Evolutionary conservation across 2,888 invertebrate species (phyloP).

Genomic region (Leptinotarsa peninsularis): DNA sequence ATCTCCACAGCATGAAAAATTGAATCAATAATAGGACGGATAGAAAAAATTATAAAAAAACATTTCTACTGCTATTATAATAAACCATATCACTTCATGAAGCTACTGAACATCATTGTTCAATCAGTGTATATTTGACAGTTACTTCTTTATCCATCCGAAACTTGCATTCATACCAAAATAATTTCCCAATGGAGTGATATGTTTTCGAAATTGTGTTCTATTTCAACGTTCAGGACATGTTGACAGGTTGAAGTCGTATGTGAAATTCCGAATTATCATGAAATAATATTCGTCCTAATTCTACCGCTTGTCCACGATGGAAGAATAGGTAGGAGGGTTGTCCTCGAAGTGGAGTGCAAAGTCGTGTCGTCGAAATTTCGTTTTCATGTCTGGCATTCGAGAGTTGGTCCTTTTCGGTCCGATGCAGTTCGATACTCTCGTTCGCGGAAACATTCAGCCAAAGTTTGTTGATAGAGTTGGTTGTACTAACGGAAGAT

Average conservation of each 20-base stretch:
- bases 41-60: no score
- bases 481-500: no score
- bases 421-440: neutral
- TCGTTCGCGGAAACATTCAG: neutral
- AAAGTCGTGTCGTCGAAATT: slow-evolving; percentile 2
- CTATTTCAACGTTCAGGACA: neutral
- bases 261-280: slow-evolving; percentile 5
- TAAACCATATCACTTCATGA: no score
- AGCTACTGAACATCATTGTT: neutral
- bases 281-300: neutral
- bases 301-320: slow-evolving; percentile 9
- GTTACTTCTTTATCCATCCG: neutral
- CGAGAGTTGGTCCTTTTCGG: neutral
- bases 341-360: slow-evolving; percentile 10
- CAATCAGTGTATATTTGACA: neutral
- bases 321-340: neutral
- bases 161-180: slow-evolving; percentile 2
- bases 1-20: no score
- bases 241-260: neutral
- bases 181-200: slow-evolving; percentile 14
- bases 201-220: slow-evolving; percentile 2
- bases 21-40: no score
- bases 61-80: neutral
- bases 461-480: neutral
- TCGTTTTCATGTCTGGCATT: neutral